Evolutionary conservation across 2,797 vertebrate genomes (phyloP), one percentile per base, ranked within the genome.

Genomic region (Trachops cirrhosus): DNA sequence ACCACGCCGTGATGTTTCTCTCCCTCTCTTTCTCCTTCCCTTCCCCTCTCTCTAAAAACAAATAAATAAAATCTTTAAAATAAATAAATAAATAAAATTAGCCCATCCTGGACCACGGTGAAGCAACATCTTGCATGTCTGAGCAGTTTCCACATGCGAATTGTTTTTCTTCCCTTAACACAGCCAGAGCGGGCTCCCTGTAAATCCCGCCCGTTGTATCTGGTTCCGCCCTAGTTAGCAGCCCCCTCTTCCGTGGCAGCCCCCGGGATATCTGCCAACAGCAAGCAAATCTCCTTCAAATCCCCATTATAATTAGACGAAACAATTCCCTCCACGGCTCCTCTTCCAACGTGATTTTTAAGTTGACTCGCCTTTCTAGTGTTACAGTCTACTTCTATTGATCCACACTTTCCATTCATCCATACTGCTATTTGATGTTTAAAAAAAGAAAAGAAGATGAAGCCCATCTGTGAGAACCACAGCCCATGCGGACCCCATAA

Each of bases 161-260:
- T 73, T 70, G 57, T 41, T 94, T 92, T 93, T 93, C 90, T 95
- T 79, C 88, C 29, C 82, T 26, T 77, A 94, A 86, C 41, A 86
- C 57, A 95, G 86, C 18, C 86, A 37, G 74, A 75, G 10, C 21
- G 39, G 70, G 59, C 64, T 84, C 37, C 90, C 91, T 96, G 19
- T 80, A 87, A 93, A 91, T 67, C 74, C 82, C 52, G 90, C 68
- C 84, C 73, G 67, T 8, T 71, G 57, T 54, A 34, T 88, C 92
- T n/a, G 83, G 88, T 94, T 97, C 83, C 91, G 83, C 86, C 94
- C 96, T 80, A 79, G 19, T 96, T 96, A 97, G 91, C 91, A 96
- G 91, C 34, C 74, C 41, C 57, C 70, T 96, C 88, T 95, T 79
- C 93, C 83, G 26, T 83, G 82, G 70, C 88, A 93, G 87, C 85